Evolutionary conservation across 1,140 invertebrate genomes (phyloP).

Genomic region (Chrysopa pallens): DNA sequence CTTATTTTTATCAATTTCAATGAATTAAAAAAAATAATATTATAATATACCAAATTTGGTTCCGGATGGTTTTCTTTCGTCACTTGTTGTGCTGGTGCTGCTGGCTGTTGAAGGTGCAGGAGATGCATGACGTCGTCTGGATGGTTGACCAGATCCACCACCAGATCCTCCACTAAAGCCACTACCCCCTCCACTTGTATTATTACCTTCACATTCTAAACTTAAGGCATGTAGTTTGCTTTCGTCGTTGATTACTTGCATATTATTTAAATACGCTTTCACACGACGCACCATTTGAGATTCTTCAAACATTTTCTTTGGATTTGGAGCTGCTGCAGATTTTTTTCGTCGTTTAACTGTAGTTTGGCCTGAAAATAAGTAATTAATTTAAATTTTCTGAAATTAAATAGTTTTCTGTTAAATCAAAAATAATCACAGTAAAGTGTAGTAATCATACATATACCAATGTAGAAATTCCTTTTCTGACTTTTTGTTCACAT

Average conservation of each 20-base stretch:
- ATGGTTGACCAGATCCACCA: slow-evolving; percentile 22
- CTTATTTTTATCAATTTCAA: slow-evolving; percentile 1
- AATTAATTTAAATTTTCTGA: too few species aligned
- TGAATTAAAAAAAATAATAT: neutral
- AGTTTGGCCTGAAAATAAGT: slow-evolving; percentile 33
- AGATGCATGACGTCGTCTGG: slow-evolving; percentile 58
- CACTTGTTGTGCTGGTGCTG: slow-evolving; percentile 73
- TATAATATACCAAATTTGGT: slow-evolving; percentile 42
- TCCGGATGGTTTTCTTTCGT: slow-evolving; percentile 39
- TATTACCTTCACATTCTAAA: slow-evolving; percentile 66
- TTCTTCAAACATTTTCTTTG: slow-evolving; percentile 98
- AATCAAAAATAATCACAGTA: too few species aligned
- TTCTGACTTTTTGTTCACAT: too few species aligned
- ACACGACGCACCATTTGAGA: slow-evolving; percentile 93
- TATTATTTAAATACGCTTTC: slow-evolving; percentile 84
- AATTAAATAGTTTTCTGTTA: too few species aligned
- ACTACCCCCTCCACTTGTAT: slow-evolving; percentile 26
- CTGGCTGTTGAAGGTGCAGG: slow-evolving; percentile 78
- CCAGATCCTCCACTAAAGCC: slow-evolving; percentile 20
- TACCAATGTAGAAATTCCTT: too few species aligned
- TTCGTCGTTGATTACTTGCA: slow-evolving; percentile 86
- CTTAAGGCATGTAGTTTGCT: slow-evolving; percentile 76
- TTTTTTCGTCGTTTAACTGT: slow-evolving; percentile 86
- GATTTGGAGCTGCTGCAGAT: slow-evolving; percentile 77
- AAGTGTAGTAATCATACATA: too few species aligned